Base-by-base conservation (phyloP, 2,888 invertebrate genomes). In the Ormyrus rosae region DNA sequence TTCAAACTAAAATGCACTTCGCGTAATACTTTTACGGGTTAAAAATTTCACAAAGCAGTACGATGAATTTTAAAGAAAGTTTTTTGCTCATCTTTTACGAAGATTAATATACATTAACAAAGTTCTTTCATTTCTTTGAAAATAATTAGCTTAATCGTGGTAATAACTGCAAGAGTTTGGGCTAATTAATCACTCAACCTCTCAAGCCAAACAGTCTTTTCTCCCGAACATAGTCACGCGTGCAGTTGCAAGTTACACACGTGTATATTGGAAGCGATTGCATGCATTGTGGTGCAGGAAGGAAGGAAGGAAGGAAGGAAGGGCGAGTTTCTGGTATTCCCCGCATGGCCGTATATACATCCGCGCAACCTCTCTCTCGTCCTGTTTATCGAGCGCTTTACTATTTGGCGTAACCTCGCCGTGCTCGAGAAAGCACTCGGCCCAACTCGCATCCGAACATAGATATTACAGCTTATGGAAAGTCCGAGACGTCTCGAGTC, bases 391-490 rank as follows among this genome's bases (percentile, higher is more conserved):
- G 74, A 74, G 74, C 74, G 74, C 69, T 74, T 74, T 64, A 70
- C 79, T 70, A 70, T 80, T 74, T 74, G 73, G 79, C 79, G 68
- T 63, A 79, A 55, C 63, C 73, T 64, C 63, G 79, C 34, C 48
- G 65, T 4, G 65, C 65, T 50, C 71, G 65, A 61, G 60, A 61
- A 69, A 68, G 76, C 68, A 69, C 68, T 74, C 63, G 45, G 53
- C 65, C 19, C 48, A 64, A 71, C 65, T 71, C 79, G 79, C 79
- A 74, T 51, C 79, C 79, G 79, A 70, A 80, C 79, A 80, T 80
- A 80, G 79, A 80, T 74, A 80, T 80, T 80, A 65, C 79, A 80
- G 79, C 79, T 80, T 74, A 74, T 70, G 79, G 79, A 74, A 70
- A 79, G 71, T 58, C 63, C 19, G 13, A 45, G 46, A 19, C 19